A percentile compares a stretch with the other conserved stretches of the same genome.
These are phyloP conservation scores for Heliconius nattereri DNA, from an alignment of 1,140 invertebrate genomes.

Conservation along the genomic window DNA sequence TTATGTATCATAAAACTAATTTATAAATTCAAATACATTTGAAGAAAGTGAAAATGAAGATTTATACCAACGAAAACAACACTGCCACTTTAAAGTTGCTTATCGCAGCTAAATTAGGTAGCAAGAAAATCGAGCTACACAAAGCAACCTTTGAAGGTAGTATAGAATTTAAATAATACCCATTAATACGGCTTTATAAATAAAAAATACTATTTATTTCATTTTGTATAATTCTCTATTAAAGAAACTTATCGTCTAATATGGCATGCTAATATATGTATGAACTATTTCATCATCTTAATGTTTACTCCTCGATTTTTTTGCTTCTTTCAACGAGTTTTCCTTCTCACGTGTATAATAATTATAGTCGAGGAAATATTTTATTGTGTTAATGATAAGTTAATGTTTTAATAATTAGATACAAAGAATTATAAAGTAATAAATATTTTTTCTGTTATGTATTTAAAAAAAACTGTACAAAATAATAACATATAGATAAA, in stretches of 20 bases:
- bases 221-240: background rate
- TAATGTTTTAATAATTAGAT: too few relatives aligned
- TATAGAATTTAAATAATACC: conserved; percentile 18
- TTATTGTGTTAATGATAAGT: background rate
- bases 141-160: conserved; percentile 82
- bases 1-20: conserved; percentile 44
- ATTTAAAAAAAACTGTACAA: background rate
- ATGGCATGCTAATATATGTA: background rate
- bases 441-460: background rate
- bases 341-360: background rate
- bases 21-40: conserved; percentile 30
- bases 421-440: conserved; percentile 22
- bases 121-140: conserved; percentile 80
- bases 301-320: conserved; percentile 12
- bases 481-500: too few relatives aligned
- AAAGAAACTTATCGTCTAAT: background rate
- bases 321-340: background rate
- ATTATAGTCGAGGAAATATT: background rate
- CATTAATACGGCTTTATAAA: background rate
- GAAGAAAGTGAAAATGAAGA: conserved; percentile 81
- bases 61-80: conserved; percentile 87
- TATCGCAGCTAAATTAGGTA: conserved; percentile 84
- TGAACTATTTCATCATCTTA: conserved; percentile 12
- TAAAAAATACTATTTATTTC: conserved; percentile 5
- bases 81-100: conserved; percentile 86